A percentile compares a stretch with the other conserved stretches of the same genome.
Evolutionary conservation across 1,140 invertebrate species (phyloP).

Genomic region (Rhysida immarginata): DNA sequence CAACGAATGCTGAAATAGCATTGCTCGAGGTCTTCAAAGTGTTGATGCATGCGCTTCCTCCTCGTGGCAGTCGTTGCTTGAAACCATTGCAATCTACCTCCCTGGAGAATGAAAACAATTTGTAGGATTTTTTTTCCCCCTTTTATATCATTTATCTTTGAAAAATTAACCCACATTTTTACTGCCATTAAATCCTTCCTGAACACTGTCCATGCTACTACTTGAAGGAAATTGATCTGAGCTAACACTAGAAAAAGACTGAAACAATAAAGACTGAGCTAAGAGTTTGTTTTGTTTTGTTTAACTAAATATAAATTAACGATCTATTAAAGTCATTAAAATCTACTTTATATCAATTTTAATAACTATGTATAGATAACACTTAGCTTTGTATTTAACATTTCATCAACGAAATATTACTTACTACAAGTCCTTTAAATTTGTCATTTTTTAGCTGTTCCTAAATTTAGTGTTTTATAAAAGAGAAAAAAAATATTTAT

Average conservation of each 20-base stretch:
- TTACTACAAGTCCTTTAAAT: too few species aligned
- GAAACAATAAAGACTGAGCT: background rate
- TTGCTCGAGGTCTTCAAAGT: constrained; percentile 80
- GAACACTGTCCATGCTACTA: constrained; percentile 12
- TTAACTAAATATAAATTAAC: too few species aligned
- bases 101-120: constrained; percentile 6
- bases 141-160: constrained; percentile 4
- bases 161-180: constrained; percentile 30
- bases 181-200: constrained; percentile 33
- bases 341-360: too few species aligned
- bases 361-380: too few species aligned
- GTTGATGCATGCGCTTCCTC: constrained; percentile 58
- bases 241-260: background rate
- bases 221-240: background rate
- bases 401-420: too few species aligned
- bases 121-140: background rate
- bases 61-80: constrained; percentile 41
- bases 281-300: too few species aligned
- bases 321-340: too few species aligned
- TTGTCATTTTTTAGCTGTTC: too few species aligned
- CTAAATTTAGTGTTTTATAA: too few species aligned
- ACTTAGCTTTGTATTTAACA: too few species aligned
- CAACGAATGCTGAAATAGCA: constrained; percentile 66
- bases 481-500: too few species aligned
- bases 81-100: constrained; percentile 8